These are phyloP conservation scores for Datnioides undecimradiatus DNA, from an alignment of 2,113 vertebrate genomes.

Conservation along the genomic window DNA sequence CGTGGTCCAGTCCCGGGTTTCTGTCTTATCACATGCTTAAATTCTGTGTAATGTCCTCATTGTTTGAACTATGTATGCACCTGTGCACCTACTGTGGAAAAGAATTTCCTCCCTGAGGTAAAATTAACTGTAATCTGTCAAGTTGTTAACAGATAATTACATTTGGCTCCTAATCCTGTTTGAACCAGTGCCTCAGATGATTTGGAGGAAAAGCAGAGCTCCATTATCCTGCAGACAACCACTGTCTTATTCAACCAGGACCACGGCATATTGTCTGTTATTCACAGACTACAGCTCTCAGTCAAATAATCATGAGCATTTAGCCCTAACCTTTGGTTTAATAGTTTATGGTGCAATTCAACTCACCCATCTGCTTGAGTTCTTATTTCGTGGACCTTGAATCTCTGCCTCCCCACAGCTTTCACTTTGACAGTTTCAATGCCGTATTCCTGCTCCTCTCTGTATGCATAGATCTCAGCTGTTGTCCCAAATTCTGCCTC, in stretches of 20 bases:
- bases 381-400: conserved; percentile 95
- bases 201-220: neutral
- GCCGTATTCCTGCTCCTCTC: conserved; percentile 95
- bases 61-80: too few species aligned
- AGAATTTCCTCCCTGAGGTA: too few species aligned
- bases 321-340: conserved; percentile 7
- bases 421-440: conserved; percentile 99
- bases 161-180: neutral
- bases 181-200: neutral
- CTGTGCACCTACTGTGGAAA: too few species aligned
- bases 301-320: neutral
- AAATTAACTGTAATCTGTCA: too few species aligned
- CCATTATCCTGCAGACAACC: neutral
- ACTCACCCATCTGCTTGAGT: conserved; percentile 97
- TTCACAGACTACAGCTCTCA: neutral
- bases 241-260: neutral
- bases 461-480: conserved; percentile 97
- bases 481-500: conserved; percentile 95
- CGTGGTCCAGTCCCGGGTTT: too few species aligned
- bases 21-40: too few species aligned
- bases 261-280: neutral
- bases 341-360: conserved; percentile 7
- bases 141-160: neutral
- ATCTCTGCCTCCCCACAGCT: conserved; percentile 95
- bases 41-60: too few species aligned